Evolutionary conservation across 2,113 vertebrate genomes (phyloP), one percentile per base, ranked within the genome.

Genomic region (Podarcis muralis): DNA sequence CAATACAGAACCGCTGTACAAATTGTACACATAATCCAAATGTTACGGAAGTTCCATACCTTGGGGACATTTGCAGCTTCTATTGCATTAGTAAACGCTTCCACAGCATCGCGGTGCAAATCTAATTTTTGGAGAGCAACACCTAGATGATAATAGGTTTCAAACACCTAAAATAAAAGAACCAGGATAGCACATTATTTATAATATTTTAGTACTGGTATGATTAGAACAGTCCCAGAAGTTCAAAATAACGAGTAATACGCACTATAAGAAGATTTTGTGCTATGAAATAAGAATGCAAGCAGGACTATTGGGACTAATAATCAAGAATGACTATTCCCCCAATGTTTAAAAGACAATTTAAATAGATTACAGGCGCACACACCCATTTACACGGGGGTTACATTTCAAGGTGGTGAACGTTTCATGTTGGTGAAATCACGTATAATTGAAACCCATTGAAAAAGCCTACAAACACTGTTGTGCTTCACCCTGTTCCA

Each of bases 1-100:
- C 27, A 69, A 72, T 65, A 69, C 84, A 91, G 57, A 88, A 62
- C 57, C n/a, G n/a, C 9, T 3, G 48, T 84, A 11, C 90, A 9
- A 69, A 48, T 69, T 89, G 82, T 37, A 18, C 2, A 89, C 32
- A 69, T n/a, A 32, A 32, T 87, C 78, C 77, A 92, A 94, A 89
- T 79, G 90, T 80, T 40, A 11, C 32, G 15, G 5, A 25, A 81
- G 62, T 86, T 69, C 83, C 81, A 68, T 92, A 93, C 93, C 89
- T 96, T 83, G 43, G 85, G 84, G 62, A 87, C 0, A 20, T 84
- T 88, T 77, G 87, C 81, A 87, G 86, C 62, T 80, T 83, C 92
- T 91, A 12, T 25, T 87, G 83, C 91, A 84, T 91, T 92, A 69
- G 30, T 87, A 90, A 94, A 90, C 74, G 94, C 88, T 68, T 93